Base-by-base conservation (phyloP, 2,113 vertebrate species). In the Nothobranchius furzeri region DNA sequence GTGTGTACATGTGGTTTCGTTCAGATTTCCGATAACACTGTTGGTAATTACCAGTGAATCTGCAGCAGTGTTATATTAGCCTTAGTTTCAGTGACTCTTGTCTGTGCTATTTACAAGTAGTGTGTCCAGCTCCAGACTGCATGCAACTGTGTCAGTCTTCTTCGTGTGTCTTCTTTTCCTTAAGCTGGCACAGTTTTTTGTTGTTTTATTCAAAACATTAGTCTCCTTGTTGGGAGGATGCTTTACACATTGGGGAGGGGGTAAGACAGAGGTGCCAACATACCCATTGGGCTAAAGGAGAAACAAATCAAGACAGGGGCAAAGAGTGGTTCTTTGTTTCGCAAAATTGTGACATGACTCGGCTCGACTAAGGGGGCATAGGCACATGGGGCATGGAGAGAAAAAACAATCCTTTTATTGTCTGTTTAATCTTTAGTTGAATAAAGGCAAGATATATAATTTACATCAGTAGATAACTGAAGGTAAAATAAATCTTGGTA, bases 241-340 rank as follows among this genome's bases (percentile, higher is more conserved):
- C 78, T 85, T 87, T 75, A 82, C 83, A 88, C 74, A 82, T 87
- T 60, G 70, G 74, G 82, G 75, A 80, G 72, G 75, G 75, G 73
- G 59, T 90, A 92, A 93, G 83, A 93, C 93, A 93, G 92, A 92
- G 86, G 87, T 90, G 85, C 87, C 91, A 93, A 92, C 87, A 30
- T 81, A 60, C 75, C 87, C 85, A 86, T 56, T 82, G 84, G 84
- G 80, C 78, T 73, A 70, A 65, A 75, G 12, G 43, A 68, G 58
- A 60, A 71, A 53, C 15, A 52, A 47, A 62, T 75, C 30, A 50
- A 60, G 67, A 77, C 3, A 4, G 48, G 64, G 64, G 54, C 60
- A 60, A 75, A 68, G 37, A 67, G 55, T 45, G 37, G 42, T 67
- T 2, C n/a, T 72, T 66, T 24, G 17, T 63, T 62, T 24, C 36